Base-by-base conservation (phyloP, 2,797 vertebrate species). In the Catharus ustulatus region DNA sequence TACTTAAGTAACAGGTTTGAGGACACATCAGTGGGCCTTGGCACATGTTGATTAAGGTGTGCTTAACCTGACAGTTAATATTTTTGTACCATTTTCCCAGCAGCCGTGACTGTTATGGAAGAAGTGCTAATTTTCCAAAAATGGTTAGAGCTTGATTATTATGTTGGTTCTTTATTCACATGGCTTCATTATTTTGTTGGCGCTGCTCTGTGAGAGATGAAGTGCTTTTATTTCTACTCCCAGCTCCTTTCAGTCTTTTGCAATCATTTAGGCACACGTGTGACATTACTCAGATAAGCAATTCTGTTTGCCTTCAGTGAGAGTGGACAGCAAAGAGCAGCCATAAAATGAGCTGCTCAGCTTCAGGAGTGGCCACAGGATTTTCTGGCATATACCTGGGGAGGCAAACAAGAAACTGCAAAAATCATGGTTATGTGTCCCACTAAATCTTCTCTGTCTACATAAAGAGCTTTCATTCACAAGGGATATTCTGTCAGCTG, bases 31-130 rank as follows among this genome's bases (percentile, higher is more conserved):
- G 84, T 89, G 71, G 66, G 77, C 63, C 78, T 94, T 58, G 16
- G 87, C 92, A 82, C 78, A 73, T 76, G 87, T 77, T 97, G 90
- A 97, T 97, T 97, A 96, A 96, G 84, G 96, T 94, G 82, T 79
- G 86, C 89, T 91, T 94, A 95, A 96, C 64, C 88, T 94, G 57
- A 81, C 94, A 94, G 89, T 95, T 96, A 87, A 96, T 96, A 93
- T 94, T 95, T 51, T 92, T 57, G 52, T 32, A 74, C 93, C 93
- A 82, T 93, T 97, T 96, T 79, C 80, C 92, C 88, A 91, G 96
- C 90, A 93, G 80, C 86, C 34, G 1, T 81, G 84, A 86, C 87
- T 84, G 81, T 71, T 88, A 80, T 38, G 74, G 91, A 90, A 94
- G 77, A 91, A 94, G 87, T 91, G 93, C 73, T 96, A 90, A 96